Conservation (phyloP, 92 coral and sea anemone genomes). For the Hydrozoanthus gracilis region DNA sequence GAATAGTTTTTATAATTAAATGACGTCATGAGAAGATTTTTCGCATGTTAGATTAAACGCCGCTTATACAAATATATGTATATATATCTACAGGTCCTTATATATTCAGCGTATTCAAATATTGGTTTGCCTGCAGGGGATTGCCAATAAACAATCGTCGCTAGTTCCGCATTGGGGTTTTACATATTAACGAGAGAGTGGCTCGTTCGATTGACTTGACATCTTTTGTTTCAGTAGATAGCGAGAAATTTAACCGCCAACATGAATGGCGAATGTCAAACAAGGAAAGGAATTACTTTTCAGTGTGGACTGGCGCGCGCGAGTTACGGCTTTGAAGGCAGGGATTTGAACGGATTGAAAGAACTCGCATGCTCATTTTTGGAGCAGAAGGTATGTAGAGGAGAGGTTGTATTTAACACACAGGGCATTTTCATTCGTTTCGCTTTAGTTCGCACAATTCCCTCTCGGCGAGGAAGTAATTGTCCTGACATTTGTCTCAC, state of each 20-base stretch:
- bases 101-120: background rate
- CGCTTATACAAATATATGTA: background rate
- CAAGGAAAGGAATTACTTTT: conserved; percentile 89
- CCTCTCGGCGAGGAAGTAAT: background rate
- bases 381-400: conserved; percentile 89
- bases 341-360: conserved; percentile 82
- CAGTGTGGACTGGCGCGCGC: conserved; percentile 99
- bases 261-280: conserved; percentile 89
- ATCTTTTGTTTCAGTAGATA: background rate
- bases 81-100: background rate
- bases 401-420: background rate
- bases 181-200: conserved; percentile 33
- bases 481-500: background rate
- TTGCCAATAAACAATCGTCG: conserved; percentile 43
- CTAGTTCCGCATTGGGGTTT: conserved; percentile 44
- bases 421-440: background rate
- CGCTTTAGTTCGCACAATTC: background rate
- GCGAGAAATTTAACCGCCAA: conserved; percentile 40
- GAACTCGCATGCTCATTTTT: conserved; percentile 99
- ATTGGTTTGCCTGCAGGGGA: background rate
- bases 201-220: conserved; percentile 38
- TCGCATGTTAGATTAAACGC: background rate
- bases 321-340: conserved; percentile 95
- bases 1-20: background rate
- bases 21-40: conserved; percentile 19